These are phyloP conservation scores for Chlorospingus flavigularis DNA, from an alignment of 2,797 vertebrate genomes.

Conservation along the genomic window DNA sequence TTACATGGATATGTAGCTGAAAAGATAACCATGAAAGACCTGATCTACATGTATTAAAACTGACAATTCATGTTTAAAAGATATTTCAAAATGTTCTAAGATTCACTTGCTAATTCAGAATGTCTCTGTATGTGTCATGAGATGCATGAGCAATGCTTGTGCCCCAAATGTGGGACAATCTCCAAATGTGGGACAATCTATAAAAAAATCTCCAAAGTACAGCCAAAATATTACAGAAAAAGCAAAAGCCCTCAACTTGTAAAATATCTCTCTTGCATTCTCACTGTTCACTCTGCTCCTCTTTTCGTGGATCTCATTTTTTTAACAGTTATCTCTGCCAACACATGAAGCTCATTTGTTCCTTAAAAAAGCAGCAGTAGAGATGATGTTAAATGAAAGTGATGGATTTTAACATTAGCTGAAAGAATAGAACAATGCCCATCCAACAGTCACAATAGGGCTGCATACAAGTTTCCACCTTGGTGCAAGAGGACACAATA, in stretches of 20 bases:
- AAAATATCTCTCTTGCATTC: not conserved
- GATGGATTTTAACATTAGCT: not conserved
- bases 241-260: not conserved
- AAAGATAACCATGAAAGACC: not conserved
- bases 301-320: not conserved
- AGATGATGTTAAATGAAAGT: not conserved
- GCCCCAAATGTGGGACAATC: not conserved
- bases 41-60: not conserved
- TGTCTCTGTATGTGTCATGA: not conserved
- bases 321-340: not conserved
- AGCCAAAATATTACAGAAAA: not conserved
- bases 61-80: not conserved
- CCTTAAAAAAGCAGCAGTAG: not conserved
- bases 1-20: not conserved
- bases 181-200: not conserved
- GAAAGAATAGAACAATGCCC: not conserved
- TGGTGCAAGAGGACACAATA: not conserved
- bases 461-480: not conserved
- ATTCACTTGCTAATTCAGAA: not conserved
- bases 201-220: not conserved
- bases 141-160: not conserved
- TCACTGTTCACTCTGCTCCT: not conserved
- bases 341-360: not conserved
- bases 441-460: not conserved
- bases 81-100: not conserved